These are phyloP conservation scores for Ciona savignyi DNA, from an alignment of 23 tunicate genomes.

Conservation along the genomic window DNA sequence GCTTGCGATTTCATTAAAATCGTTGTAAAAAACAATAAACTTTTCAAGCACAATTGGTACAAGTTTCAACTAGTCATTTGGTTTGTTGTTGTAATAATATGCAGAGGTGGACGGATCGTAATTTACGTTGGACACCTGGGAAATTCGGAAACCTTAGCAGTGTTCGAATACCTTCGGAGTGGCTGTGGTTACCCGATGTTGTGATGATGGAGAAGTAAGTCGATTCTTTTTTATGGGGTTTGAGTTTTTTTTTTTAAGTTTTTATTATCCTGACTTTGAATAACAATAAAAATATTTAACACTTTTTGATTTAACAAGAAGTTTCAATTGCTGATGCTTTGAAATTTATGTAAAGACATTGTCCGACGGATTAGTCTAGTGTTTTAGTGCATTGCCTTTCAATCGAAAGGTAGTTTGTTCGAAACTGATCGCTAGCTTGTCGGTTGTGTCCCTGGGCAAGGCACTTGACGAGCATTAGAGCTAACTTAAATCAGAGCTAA, in stretches of 20 bases:
- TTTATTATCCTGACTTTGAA: too few relatives aligned
- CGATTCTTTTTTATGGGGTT: background rate
- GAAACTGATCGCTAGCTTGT: too few relatives aligned
- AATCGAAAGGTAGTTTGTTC: too few relatives aligned
- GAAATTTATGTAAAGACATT: background rate
- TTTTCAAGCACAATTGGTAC: too few relatives aligned
- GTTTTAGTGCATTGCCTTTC: too few relatives aligned
- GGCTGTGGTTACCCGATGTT: slow-evolving; percentile 80
- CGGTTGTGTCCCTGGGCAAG: too few relatives aligned
- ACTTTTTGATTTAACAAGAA: background rate
- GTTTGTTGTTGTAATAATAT: background rate
- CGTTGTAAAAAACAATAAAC: too few relatives aligned
- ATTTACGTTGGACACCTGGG: slow-evolving; percentile 59
- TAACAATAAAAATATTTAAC: background rate
- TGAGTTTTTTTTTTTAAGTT: background rate
- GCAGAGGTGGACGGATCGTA: slow-evolving; percentile 54
- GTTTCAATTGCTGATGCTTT: background rate
- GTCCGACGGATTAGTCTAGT: too few relatives aligned
- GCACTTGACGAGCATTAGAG: too few relatives aligned
- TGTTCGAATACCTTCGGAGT: slow-evolving; percentile 49
- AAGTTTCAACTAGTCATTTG: too few relatives aligned
- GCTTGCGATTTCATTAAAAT: too few relatives aligned
- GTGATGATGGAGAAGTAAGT: slow-evolving; percentile 60
- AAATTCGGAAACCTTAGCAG: slow-evolving; percentile 28
- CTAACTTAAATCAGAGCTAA: too few relatives aligned